Percentiles rank a stretch among this genome's conserved stretches.
These are phyloP conservation scores for Electrona antarctica DNA, from an alignment of 2,113 vertebrate species.

Conservation along the genomic window DNA sequence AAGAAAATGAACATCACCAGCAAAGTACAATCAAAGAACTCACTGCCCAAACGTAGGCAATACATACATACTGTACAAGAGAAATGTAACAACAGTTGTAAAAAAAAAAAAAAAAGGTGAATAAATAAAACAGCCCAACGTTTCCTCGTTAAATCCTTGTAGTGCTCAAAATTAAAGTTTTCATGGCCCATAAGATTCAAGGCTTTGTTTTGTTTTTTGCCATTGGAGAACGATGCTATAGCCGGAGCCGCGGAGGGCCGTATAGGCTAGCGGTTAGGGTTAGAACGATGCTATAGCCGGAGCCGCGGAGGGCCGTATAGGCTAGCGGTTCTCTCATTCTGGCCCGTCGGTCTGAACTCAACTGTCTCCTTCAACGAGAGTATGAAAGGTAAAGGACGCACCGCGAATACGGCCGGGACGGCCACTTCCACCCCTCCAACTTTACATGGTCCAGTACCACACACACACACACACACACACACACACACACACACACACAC, in stretches of 20 bases:
- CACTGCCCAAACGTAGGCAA: conserved; percentile 35
- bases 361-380: conserved; percentile 3
- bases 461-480: background rate
- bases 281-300: conserved; percentile 48
- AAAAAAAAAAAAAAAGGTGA: conserved; percentile 46
- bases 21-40: conserved; percentile 24
- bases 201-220: conserved; percentile 32
- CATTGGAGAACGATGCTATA: conserved; percentile 66
- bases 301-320: background rate
- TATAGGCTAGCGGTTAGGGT: background rate
- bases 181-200: conserved; percentile 54
- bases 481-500: conserved; percentile 9
- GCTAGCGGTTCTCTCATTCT: conserved; percentile 68
- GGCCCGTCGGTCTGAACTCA: conserved; percentile 39
- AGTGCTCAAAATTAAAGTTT: conserved; percentile 64
- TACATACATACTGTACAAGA: conserved; percentile 36
- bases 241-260: no score
- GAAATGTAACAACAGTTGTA: conserved; percentile 26
- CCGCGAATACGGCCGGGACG: background rate
- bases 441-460: conserved; percentile 44
- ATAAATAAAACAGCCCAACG: conserved; percentile 13
- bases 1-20: conserved; percentile 9
- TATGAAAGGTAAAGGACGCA: background rate
- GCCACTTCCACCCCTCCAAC: conserved; percentile 1
- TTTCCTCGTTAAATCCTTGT: conserved; percentile 24